Evolutionary conservation across 2,797 vertebrate species (phyloP).

Genomic region (Hippoglossus hippoglossus): DNA sequence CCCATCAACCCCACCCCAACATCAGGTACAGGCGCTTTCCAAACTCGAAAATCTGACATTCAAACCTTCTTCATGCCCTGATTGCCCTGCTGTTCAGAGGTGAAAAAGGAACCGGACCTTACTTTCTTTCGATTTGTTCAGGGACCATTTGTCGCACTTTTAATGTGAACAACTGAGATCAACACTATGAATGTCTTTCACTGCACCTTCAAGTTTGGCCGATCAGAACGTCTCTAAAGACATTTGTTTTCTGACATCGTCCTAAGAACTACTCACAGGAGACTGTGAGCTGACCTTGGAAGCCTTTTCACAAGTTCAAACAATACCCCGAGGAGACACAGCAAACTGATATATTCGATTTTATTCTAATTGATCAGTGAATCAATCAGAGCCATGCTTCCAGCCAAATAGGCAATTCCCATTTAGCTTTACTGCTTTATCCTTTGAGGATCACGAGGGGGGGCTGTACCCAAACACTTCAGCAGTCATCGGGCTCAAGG

Average conservation of each 20-base stretch:
- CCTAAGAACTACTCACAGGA: neutral
- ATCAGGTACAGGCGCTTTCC: neutral
- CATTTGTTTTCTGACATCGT: neutral
- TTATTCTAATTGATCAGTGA: neutral
- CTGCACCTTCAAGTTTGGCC: neutral
- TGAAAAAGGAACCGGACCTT: too few relatives aligned
- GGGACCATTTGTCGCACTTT: too few relatives aligned
- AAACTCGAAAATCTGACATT: neutral
- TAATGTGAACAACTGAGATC: too few relatives aligned
- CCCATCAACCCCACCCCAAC: too few relatives aligned
- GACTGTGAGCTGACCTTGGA: neutral
- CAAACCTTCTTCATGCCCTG: too few relatives aligned
- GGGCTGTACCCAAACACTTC: too few relatives aligned
- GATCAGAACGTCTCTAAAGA: neutral
- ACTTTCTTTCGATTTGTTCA: too few relatives aligned
- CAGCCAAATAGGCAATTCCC: neutral
- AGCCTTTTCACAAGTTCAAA: neutral
- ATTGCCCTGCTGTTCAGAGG: too few relatives aligned
- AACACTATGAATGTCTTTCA: neutral
- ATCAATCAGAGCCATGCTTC: neutral
- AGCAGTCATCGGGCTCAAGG: too few relatives aligned
- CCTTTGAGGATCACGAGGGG: neutral
- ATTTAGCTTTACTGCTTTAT: neutral
- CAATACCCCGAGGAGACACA: neutral
- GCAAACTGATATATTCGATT: neutral